Conservation (phyloP, 2,797 vertebrate species). For the Cyprinodon diabolis region DNA sequence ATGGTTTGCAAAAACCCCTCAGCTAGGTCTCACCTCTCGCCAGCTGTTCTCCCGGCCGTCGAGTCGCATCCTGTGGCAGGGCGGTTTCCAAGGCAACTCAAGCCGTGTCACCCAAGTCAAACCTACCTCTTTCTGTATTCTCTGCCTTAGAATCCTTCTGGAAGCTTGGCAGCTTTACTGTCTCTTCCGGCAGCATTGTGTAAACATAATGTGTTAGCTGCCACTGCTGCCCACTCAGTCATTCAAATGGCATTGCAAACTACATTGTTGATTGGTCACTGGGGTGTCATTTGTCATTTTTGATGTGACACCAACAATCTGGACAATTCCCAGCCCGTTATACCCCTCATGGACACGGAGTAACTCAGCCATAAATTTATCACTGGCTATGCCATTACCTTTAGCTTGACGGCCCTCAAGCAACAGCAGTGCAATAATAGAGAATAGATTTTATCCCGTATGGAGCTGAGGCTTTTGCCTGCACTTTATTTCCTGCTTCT, state of each 20-base stretch:
- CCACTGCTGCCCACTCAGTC: conserved; percentile 59
- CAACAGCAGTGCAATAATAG: conserved; percentile 78
- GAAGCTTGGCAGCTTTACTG: conserved; percentile 21
- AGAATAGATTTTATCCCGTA: conserved; percentile 83
- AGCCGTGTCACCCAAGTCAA: conserved; percentile 26
- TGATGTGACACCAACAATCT: conserved; percentile 69
- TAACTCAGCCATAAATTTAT: conserved; percentile 74
- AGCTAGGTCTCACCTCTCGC: conserved; percentile 19
- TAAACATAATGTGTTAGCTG: conserved; percentile 41
- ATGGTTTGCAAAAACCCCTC: conserved; percentile 19
- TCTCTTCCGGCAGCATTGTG: conserved; percentile 26
- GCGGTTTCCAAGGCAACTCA: conserved; percentile 47
- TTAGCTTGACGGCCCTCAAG: conserved; percentile 76
- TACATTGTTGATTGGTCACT: conserved; percentile 69
- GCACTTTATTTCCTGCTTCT: conserved; percentile 77
- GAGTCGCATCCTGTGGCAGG: conserved; percentile 22
- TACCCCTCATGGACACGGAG: conserved; percentile 68
- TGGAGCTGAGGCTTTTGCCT: conserved; percentile 67
- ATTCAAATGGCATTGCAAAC: conserved; percentile 63
- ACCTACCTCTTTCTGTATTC: not conserved
- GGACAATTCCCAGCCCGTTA: conserved; percentile 67
- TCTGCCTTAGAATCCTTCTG: conserved; percentile 3
- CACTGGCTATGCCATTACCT: conserved; percentile 78
- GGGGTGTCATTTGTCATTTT: conserved; percentile 71
- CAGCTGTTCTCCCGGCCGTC: conserved; percentile 33